Base-by-base conservation (phyloP, 2,113 vertebrate genomes). In the Crotophaga sulcirostris region DNA sequence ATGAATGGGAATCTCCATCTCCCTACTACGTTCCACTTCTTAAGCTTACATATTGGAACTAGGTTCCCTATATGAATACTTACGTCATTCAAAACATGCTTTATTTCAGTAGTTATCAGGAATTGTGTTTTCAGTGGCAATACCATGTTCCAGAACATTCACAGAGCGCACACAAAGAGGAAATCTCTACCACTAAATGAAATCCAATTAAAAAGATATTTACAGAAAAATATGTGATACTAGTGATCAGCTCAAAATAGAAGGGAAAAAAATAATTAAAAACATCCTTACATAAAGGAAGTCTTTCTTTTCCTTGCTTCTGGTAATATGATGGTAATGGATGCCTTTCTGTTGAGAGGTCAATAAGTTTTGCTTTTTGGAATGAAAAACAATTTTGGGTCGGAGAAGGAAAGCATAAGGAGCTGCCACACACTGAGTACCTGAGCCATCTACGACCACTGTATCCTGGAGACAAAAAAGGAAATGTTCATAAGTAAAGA, bases 321-420 rank as follows among this genome's bases (percentile, higher is more conserved):
- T 85, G n/a, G 28, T 66, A 77, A 81, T 45, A 74, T 26, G 24
- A 80, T 14, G 19, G 55, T 66, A 91, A 86, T n/a, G 14, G 38
- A 81, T 62, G 29, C 26, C 67, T 91, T 95, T 82, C 74, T 84
- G 3, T 64, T 89, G 72, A 91, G 49, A 92, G 49, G 70, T 63
- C 66, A 80, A 42, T 74, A 70, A 62, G 34, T 77, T 91, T 80
- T 81, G 83, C 33, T 42, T 69, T 74, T 70, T 34, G 52, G 33
- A 92, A 87, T 84, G 66, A 76, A 90, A 94, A 80, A 16, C 25
- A 79, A 51, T 76, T 89, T 84, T 84, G 78, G 25, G 25, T 84
- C 63, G 86, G 67, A 90, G 55, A 49, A 85, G 42, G 38, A 93
- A 94, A 94, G 73, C 40, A n/a, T 75, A 84, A 84, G 67, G 66